Conservation (phyloP, 1,140 invertebrate species). For the Heliconius eleuchia region DNA sequence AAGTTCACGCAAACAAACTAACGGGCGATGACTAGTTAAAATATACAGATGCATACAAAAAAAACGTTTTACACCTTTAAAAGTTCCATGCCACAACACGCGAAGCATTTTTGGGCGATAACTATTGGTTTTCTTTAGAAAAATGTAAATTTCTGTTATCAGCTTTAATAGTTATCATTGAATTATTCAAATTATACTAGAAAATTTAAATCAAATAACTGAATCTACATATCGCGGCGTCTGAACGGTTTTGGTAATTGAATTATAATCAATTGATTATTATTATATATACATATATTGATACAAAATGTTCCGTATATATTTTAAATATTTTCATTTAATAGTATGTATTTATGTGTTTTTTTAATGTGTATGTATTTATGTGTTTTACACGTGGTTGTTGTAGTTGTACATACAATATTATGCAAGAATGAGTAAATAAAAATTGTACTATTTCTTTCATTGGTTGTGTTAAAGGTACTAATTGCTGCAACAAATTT, state of each 20-base stretch:
- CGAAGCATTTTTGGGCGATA: neutral
- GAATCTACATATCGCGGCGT: slow-evolving; percentile 16
- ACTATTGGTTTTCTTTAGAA: slow-evolving; percentile 1
- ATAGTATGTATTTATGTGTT: neutral
- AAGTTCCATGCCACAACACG: too few species aligned
- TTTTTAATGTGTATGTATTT: neutral
- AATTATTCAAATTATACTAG: slow-evolving; percentile 19
- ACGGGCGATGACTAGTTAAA: too few species aligned
- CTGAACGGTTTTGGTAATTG: slow-evolving; percentile 10
- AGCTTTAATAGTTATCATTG: slow-evolving; percentile 17
- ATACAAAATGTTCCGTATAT: neutral
- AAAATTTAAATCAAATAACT: slow-evolving; percentile 21
- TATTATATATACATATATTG: slow-evolving; percentile 2
- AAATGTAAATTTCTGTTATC: slow-evolving; percentile 17
- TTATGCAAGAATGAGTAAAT: too few species aligned
- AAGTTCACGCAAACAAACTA: too few species aligned
- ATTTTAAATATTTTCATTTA: neutral
- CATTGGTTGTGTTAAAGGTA: too few species aligned
- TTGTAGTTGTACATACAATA: too few species aligned
- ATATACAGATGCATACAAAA: too few species aligned
- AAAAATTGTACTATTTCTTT: too few species aligned
- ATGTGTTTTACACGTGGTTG: neutral
- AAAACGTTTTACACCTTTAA: too few species aligned
- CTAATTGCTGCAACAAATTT: too few species aligned
- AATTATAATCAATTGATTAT: slow-evolving; percentile 19